Evolutionary conservation across 2,888 invertebrate genomes (phyloP), one percentile per base, ranked within the genome.

Genomic region (Belgica antarctica): DNA sequence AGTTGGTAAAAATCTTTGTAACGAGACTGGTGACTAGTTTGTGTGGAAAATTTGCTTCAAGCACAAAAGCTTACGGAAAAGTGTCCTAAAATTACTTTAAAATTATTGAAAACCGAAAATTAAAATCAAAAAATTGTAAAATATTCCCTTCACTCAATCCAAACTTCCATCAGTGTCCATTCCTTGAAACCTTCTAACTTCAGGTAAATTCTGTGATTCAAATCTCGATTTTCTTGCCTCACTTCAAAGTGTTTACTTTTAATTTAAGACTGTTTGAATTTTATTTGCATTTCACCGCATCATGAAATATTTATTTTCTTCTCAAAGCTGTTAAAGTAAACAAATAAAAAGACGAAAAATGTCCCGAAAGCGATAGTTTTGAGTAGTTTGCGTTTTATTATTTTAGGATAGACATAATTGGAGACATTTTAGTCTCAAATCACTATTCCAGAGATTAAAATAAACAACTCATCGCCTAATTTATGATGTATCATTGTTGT

Each of bases 211-310:
- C 52, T 8, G 3, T 52, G 19, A 52, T 52, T 22, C 52, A 52
- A 19, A 8, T 5, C 5, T 52, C 52, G 12, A 52, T 17, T n/a
- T n/a, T 12, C 46, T 46, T 15, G 12, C 15, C 4, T 31, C 41
- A 12, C 15, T 22, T 52, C 19, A 4, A 17, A 52, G 19, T 52
- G 52, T 52, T 52, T 52, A 52, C 22, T 52, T 52, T 52, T 52
- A 52, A 52, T 52, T 52, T 52, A 5, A 22, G 52, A 17, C 19
- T n/a, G n/a, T n/a, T 17, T 22, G 17, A 4, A 31, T 41, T 41
- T 19, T 52, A 52, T 52, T 52, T 52, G 52, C 52, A 52, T 52
- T 52, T 19, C 22, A 52, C 52, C 52, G 52, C 24, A 22, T 52
- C 24, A 24, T 52, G 52, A 52, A 52, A 52, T 52, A 52, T 52